Conservation (phyloP, 2,888 invertebrate species). For the Luffia ferchaultella region DNA sequence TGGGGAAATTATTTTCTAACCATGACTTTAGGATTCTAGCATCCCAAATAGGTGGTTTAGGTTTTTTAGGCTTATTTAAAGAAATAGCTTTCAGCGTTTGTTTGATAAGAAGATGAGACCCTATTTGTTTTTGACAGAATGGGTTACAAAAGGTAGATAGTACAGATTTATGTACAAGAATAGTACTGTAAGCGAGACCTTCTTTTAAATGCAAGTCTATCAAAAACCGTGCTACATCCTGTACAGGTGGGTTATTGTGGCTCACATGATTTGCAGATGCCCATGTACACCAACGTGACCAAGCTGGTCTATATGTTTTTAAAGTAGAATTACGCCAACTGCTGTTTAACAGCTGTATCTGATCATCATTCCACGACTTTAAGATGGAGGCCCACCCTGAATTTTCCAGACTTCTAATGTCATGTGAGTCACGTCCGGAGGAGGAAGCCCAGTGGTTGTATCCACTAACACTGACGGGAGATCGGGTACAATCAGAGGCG, state of each 20-base stretch:
- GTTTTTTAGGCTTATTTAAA: neutral
- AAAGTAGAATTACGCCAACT: slow-evolving; percentile 1
- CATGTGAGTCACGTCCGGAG: slow-evolving; percentile 4
- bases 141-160: neutral
- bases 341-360: neutral
- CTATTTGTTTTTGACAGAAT: neutral
- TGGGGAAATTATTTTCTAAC: neutral
- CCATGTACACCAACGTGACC: slow-evolving; percentile 1
- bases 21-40: neutral
- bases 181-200: neutral
- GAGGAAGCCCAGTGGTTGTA: slow-evolving; percentile 1
- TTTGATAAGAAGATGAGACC: neutral
- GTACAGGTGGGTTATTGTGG: neutral
- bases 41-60: neutral
- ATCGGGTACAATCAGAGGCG: slow-evolving; percentile 9
- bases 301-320: slow-evolving; percentile 4
- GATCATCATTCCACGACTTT: neutral
- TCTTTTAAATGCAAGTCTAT: neutral
- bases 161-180: slow-evolving; percentile 1
- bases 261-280: no score
- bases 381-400: neutral
- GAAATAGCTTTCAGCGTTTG: slow-evolving; percentile 5
- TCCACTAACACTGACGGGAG: slow-evolving; percentile 6
- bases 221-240: neutral
- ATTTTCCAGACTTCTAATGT: slow-evolving; percentile 1